Base-by-base conservation (phyloP, 2,888 invertebrate genomes). In the Agrenia bidenticulata region DNA sequence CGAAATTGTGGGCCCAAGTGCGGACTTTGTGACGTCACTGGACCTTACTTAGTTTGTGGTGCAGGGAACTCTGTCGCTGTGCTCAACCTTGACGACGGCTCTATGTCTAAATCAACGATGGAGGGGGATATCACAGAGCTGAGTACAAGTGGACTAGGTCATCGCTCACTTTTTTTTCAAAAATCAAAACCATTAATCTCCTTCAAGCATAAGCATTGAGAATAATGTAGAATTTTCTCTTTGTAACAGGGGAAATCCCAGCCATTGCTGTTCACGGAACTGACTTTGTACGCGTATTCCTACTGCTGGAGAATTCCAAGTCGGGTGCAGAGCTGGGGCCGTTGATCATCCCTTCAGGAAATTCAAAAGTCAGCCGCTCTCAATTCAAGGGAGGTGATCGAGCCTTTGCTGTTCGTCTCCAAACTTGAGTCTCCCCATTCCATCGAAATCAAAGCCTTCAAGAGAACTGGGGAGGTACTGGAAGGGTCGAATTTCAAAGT, bases 321-420 rank as follows among this genome's bases (percentile, higher is more conserved):
- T 61, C 66, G 49, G 68, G 67, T 1, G 66, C 72, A 2, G 74
- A 74, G 58, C 32, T 74, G 9, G 42, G 71, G 19, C 74, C 74
- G 32, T 27, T 74, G n/a, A 64, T 64, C 21, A 1, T 42, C 37
- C 11, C 58, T 23, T 53, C 58, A 2, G 32, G 63, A 15, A 57
- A 67, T 19, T 50, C 61, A 1, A 61, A 58, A 13, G 41, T 71
- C 11, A 58, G 24, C 21, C 51, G 68, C 7, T 68, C 71, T 7
- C 71, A 71, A 32, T 56, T 59, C 49, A 68, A 61, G 57, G 19
- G 56, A 19, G 68, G 50, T 7, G 64, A 68, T n/a, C 32, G 32
- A 24, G 15, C 50, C 59, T 1, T 37, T 66, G n/a, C 41, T 71
- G 17, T 70, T 70, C 26, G 42, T 74, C 11, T 57, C 74, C 2